These are phyloP conservation scores for Myathropa florea DNA, from an alignment of 2,888 invertebrate genomes.

Conservation along the genomic window DNA sequence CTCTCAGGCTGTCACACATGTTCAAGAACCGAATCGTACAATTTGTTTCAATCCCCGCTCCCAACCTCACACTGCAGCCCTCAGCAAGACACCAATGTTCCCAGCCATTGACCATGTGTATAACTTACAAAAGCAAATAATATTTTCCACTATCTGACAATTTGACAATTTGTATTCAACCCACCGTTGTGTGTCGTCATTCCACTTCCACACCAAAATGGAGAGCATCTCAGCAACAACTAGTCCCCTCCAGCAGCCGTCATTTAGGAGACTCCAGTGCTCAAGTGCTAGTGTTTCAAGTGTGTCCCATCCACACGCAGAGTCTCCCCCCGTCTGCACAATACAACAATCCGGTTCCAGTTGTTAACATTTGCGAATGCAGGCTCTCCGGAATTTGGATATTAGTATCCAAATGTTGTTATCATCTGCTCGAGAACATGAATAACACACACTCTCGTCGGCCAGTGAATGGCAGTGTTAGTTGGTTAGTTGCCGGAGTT, in stretches of 20 bases:
- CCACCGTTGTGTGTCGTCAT: conserved; percentile 26
- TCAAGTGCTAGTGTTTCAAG: neutral
- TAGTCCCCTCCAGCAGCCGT: neutral
- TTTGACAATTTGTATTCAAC: conserved; percentile 65
- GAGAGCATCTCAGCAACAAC: neutral
- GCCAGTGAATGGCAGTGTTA: neutral
- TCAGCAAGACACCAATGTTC: conserved; percentile 35
- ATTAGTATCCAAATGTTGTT: conserved; percentile 70
- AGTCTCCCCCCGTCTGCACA: neutral
- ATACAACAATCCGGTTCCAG: conserved; percentile 58
- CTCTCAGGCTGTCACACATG: conserved; percentile 38
- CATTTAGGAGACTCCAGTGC: neutral
- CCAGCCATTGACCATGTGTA: conserved; percentile 62
- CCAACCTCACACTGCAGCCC: neutral
- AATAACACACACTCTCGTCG: conserved; percentile 44
- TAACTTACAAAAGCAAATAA: conserved; percentile 66
- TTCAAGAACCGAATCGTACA: conserved; percentile 8
- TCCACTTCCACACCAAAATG: neutral
- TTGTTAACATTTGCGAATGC: conserved; percentile 66
- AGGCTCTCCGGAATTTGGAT: conserved; percentile 67
- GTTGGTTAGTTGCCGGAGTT: conserved; percentile 33
- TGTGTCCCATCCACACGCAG: neutral
- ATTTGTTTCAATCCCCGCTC: neutral
- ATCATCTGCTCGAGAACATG: conserved; percentile 67
- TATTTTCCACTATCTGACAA: conserved; percentile 60